These are phyloP conservation scores for Siphlonurus alternatus DNA, from an alignment of 2,888 invertebrate genomes.

Conservation along the genomic window DNA sequence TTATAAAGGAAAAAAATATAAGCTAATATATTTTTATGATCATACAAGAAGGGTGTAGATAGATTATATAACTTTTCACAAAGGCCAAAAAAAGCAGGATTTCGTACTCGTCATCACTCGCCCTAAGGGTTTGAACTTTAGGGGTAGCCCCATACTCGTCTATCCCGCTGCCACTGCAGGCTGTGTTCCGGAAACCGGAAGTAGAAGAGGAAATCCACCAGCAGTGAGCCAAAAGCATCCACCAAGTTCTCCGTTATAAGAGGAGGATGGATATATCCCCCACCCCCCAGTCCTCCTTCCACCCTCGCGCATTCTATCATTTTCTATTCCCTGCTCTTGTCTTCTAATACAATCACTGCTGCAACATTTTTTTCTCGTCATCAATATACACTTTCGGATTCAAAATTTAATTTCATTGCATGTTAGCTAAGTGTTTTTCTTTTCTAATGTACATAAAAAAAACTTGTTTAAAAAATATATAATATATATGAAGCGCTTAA, in stretches of 20 bases:
- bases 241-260: not conserved
- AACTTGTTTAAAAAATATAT: no score
- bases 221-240: conserved; percentile 1
- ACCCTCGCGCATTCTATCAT: not conserved
- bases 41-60: not conserved
- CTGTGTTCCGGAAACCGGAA: conserved; percentile 2
- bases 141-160: not conserved
- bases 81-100: not conserved
- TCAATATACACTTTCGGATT: not conserved
- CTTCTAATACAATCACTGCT: not conserved
- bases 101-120: not conserved
- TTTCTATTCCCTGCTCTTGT: not conserved
- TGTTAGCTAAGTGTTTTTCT: no score
- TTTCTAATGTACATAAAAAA: no score
- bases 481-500: no score
- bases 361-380: not conserved
- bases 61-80: not conserved
- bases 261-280: not conserved
- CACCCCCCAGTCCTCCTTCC: not conserved
- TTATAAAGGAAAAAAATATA: not conserved
- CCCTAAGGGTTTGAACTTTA: not conserved
- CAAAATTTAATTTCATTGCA: not conserved
- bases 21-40: not conserved
- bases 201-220: conserved; percentile 3
- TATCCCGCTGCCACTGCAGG: not conserved